Evolutionary conservation across 2,113 vertebrate species (phyloP).

Genomic region (Athene noctua): DNA sequence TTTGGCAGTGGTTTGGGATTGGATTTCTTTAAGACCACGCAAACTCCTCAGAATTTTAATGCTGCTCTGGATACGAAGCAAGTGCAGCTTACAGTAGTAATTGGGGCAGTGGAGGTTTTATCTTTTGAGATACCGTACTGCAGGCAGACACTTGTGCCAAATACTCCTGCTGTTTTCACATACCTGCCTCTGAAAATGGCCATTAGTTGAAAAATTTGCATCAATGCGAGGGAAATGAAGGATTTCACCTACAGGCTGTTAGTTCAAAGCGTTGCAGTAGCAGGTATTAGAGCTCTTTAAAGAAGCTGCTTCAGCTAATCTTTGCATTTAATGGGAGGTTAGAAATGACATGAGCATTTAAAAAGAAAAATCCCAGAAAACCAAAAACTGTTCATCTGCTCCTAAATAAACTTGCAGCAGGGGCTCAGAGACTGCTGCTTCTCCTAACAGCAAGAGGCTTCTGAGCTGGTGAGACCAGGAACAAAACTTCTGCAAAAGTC

Average conservation of each 20-base stretch:
- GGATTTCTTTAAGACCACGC: background rate
- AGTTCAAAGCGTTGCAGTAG: background rate
- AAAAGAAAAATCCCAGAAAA: background rate
- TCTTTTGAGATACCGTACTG: background rate
- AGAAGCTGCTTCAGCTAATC: background rate
- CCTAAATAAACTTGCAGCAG: background rate
- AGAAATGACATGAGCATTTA: background rate
- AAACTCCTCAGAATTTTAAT: background rate
- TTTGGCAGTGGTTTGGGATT: background rate
- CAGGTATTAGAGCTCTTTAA: background rate
- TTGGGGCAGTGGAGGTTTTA: background rate
- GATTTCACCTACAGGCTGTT: background rate
- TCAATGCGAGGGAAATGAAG: background rate
- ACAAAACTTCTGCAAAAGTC: background rate
- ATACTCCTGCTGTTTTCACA: too few relatives aligned
- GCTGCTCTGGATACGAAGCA: background rate
- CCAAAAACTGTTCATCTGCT: background rate
- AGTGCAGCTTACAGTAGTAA: background rate
- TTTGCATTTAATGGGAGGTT: background rate
- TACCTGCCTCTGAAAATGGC: rapidly evolving
- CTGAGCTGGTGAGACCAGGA: background rate
- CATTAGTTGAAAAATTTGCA: background rate
- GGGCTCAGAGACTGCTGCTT: background rate
- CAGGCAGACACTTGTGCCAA: background rate
- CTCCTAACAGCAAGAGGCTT: background rate